Evolutionary conservation across 2,113 vertebrate genomes (phyloP).

Genomic region (Prionailurus bengalensis): DNA sequence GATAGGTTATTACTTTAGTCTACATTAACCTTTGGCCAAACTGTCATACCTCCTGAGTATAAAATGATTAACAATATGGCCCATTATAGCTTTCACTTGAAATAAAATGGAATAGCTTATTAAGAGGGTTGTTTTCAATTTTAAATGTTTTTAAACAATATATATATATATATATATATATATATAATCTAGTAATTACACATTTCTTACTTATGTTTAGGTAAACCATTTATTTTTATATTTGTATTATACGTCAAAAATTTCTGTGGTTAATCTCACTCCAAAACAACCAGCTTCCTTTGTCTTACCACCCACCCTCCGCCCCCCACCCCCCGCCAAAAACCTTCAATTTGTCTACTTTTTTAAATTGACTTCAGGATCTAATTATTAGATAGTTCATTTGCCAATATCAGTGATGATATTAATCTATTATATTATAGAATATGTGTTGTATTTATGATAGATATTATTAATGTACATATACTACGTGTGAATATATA

Average conservation of each 20-base stretch:
- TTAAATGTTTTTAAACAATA: background rate
- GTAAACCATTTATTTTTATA: background rate
- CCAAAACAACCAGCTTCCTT: background rate
- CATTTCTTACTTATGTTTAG: background rate
- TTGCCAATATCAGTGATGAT: background rate
- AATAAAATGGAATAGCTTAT: background rate
- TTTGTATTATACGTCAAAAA: background rate
- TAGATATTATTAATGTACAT: background rate
- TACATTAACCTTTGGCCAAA: background rate
- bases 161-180: background rate
- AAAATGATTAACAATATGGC: background rate
- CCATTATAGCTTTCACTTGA: background rate
- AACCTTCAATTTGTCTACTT: background rate
- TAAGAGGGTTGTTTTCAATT: background rate
- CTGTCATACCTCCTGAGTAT: background rate
- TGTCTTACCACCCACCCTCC: background rate
- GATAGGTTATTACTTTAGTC: background rate
- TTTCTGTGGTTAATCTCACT: background rate
- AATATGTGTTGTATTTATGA: background rate
- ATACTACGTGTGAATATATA: background rate
- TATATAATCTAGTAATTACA: background rate
- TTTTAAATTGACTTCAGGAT: background rate
- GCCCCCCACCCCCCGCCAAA: accelerated
- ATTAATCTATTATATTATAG: background rate
- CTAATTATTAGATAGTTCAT: background rate